Evolutionary conservation across 92 coral and sea anemone species (phyloP), one percentile per base, ranked within the genome.

Genomic region (Porites rus): DNA sequence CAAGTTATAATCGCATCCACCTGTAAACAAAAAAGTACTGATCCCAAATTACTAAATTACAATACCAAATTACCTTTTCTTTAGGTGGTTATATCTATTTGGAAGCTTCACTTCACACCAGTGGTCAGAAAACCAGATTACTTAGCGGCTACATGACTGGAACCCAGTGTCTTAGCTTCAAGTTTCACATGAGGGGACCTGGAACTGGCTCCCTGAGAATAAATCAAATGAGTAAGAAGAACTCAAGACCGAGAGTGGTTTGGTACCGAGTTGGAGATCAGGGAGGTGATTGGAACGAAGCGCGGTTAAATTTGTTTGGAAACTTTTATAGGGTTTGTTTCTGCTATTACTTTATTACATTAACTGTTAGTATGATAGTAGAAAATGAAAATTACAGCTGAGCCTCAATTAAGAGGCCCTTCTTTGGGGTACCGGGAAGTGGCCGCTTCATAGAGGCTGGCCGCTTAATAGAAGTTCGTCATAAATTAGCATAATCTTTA

Each of bases 131-230:
- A 31, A 93, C 98, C 18, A 90, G 92, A 72, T 79, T 94, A 60
- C 62, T 65, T 8, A 96, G 98, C 54, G 93, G 90, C 12, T 86
- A 85, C 89, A 84, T 94, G 92, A 67, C 84, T 46, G 98, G 97
- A 51, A 72, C 85, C 22, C 93, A 88, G 79, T 97, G 99, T 88
- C 82, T 97, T 86, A 58, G 73, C 22, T 93, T 97, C 71, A 90
- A 93, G 89, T 97, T 92, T 77, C 99, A 97, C 78, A 97, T 97
- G 99, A 76, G 52, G 83, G 98, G 96, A 12, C 72, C 63, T 17
- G 93, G 96, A 14, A 86, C 92, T 18, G 99, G 98, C 6, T 59
- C 83, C 50, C 88, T 97, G 31, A 85, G 56, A 22, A 75, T 97
- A 19, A 85, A 89, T 77, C 88, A 91, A 84, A 51, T 86, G 4